Percentiles rank a stretch among this genome's conserved stretches.
Conservation (phyloP, 1,140 invertebrate genomes). For the Drosophila sulfurigaster region DNA sequence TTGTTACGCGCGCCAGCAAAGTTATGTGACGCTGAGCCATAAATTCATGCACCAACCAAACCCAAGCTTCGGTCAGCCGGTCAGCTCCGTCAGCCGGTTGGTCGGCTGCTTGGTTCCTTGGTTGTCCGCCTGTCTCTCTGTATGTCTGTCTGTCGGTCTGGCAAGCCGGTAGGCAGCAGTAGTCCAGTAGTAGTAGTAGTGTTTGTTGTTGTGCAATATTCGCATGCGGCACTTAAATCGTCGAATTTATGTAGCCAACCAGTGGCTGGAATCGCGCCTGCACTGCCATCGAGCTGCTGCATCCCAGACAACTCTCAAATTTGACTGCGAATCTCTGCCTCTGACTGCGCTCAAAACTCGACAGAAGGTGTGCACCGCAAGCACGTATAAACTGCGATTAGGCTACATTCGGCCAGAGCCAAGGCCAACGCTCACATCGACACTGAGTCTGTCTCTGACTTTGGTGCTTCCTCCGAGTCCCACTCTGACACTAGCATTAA, state of each 20-base stretch:
- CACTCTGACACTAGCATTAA: constrained; percentile 17
- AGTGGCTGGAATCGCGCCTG: constrained; percentile 51
- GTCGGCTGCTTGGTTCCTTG: background rate
- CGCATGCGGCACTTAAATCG: constrained; percentile 79
- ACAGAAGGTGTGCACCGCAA: constrained; percentile 69
- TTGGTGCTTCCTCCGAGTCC: background rate
- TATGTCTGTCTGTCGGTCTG: background rate
- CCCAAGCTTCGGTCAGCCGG: constrained; percentile 35
- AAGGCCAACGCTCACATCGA: constrained; percentile 26
- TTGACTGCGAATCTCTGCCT: background rate
- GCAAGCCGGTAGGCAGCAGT: constrained; percentile 9
- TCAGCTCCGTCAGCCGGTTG: constrained; percentile 17
- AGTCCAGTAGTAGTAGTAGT: constrained; percentile 27
- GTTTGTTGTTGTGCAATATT: constrained; percentile 62
- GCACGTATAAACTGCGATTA: constrained; percentile 84
- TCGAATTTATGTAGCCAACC: constrained; percentile 76
- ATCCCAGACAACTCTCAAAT: constrained; percentile 23
- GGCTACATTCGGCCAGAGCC: constrained; percentile 55
- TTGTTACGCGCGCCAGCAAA: constrained; percentile 84
- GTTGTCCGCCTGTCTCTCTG: background rate
- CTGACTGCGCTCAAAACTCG: constrained; percentile 46
- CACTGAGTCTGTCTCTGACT: constrained; percentile 17
- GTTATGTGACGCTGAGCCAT: constrained; percentile 84
- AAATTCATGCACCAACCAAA: constrained; percentile 81
- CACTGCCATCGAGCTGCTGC: constrained; percentile 44